Evolutionary conservation across 2,888 invertebrate genomes (phyloP).

Genomic region (Amblyteles armatorius): DNA sequence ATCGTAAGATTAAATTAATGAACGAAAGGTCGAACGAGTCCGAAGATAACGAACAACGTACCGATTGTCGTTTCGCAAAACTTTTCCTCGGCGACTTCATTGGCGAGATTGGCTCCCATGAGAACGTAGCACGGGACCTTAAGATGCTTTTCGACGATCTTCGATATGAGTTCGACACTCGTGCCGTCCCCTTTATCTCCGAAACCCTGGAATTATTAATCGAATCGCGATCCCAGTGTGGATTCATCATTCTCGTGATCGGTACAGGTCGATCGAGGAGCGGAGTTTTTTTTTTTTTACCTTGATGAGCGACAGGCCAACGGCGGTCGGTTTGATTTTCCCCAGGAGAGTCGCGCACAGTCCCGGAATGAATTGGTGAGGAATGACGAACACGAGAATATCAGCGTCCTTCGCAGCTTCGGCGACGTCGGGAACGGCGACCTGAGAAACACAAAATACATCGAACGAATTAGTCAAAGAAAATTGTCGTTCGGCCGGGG

Average conservation of each 20-base stretch:
- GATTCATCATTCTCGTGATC: too few species aligned
- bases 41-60: constrained; percentile 61
- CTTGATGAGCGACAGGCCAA: constrained; percentile 89
- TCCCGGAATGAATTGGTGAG: constrained; percentile 88
- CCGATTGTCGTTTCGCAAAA: constrained; percentile 90
- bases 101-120: constrained; percentile 90
- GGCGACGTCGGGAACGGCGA: constrained; percentile 88
- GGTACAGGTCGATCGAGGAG: too few species aligned
- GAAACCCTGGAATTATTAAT: constrained; percentile 84
- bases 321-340: constrained; percentile 86
- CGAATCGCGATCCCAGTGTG: background rate
- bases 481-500: too few species aligned
- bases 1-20: too few species aligned
- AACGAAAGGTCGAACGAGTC: too few species aligned
- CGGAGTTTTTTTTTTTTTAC: constrained; percentile 78
- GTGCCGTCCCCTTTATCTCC: constrained; percentile 84
- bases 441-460: constrained; percentile 74
- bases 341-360: constrained; percentile 87
- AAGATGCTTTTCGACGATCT: constrained; percentile 86
- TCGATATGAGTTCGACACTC: constrained; percentile 87
- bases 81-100: constrained; percentile 89
- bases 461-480: background rate
- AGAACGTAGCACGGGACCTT: constrained; percentile 88
- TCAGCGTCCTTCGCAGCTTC: constrained; percentile 88
- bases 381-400: constrained; percentile 89